Conservation (phyloP, 2,113 vertebrate species). For the Xenopus laevis region DNA sequence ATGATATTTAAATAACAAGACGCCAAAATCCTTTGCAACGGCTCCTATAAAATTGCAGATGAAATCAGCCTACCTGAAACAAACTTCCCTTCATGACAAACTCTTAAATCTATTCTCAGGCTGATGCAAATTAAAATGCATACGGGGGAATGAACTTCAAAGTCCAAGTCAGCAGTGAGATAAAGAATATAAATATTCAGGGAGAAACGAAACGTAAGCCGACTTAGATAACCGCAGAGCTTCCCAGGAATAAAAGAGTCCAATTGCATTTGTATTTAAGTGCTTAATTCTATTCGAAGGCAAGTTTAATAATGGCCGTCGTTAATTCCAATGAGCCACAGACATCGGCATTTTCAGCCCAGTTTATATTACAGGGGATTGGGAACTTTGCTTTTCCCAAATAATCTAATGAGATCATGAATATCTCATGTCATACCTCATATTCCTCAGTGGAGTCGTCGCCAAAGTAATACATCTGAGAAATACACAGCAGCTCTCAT, state of each 20-base stretch:
- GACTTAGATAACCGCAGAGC: neutral
- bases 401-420: constrained; percentile 20
- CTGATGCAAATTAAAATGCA: constrained; percentile 11
- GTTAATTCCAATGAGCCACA: neutral
- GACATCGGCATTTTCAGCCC: neutral
- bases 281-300: no score
- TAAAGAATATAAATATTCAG: neutral
- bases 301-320: constrained; percentile 4
- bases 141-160: neutral
- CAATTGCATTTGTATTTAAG: no score
- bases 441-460: neutral
- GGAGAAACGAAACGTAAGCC: neutral
- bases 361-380: constrained; percentile 2
- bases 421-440: constrained; percentile 9
- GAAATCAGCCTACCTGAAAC: constrained; percentile 34
- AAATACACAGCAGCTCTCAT: constrained; percentile 2
- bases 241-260: neutral
- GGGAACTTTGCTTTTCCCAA: neutral
- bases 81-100: constrained; percentile 18
- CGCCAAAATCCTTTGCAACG: constrained; percentile 22
- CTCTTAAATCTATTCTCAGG: constrained; percentile 9
- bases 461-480: constrained; percentile 13
- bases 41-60: constrained; percentile 28
- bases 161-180: neutral
- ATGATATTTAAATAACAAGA: constrained; percentile 31